A percentile compares a stretch with the other conserved stretches of the same genome.
phyloP scores from a whole-genome alignment of 2,888 invertebrate genomes.

The Nymphalis c-album region DNA sequence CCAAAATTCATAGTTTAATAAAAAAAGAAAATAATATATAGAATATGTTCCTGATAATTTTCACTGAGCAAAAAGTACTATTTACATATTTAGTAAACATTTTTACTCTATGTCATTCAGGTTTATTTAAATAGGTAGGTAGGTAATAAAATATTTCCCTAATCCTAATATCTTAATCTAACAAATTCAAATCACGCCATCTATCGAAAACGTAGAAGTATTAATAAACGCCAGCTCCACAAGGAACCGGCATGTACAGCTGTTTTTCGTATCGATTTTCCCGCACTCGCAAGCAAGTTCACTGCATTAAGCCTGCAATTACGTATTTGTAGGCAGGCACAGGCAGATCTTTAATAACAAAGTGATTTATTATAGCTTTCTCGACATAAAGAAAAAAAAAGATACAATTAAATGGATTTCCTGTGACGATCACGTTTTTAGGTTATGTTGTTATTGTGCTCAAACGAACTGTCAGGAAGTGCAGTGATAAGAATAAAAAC shows the following conservation, averaged over 20 bases:
- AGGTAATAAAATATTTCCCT: no score
- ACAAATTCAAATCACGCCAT: conserved; percentile 45
- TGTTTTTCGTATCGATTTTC: conserved; percentile 70
- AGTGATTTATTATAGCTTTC: conserved; percentile 1
- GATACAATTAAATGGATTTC: background rate
- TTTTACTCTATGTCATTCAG: no score
- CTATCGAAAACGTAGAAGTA: conserved; percentile 37
- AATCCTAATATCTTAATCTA: no score
- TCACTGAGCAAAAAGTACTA: background rate
- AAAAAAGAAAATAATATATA: no score
- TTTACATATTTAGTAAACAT: background rate
- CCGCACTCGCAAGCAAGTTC: conserved; percentile 59
- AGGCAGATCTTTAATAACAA: conserved; percentile 6
- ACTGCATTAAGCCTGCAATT: conserved; percentile 56
- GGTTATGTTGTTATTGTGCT: conserved; percentile 55
- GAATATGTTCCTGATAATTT: background rate
- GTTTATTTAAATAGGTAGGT: no score
- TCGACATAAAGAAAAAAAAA: background rate
- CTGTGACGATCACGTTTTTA: conserved; percentile 35
- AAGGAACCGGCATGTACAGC: conserved; percentile 53
- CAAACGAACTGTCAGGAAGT: conserved; percentile 37
- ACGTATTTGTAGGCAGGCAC: conserved; percentile 21
- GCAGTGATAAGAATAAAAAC: conserved; percentile 40
- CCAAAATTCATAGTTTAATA: no score
- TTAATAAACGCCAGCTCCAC: conserved; percentile 17